Conservation (phyloP, 1,140 invertebrate genomes). For the Gyrodactylus bullatarudis region DNA sequence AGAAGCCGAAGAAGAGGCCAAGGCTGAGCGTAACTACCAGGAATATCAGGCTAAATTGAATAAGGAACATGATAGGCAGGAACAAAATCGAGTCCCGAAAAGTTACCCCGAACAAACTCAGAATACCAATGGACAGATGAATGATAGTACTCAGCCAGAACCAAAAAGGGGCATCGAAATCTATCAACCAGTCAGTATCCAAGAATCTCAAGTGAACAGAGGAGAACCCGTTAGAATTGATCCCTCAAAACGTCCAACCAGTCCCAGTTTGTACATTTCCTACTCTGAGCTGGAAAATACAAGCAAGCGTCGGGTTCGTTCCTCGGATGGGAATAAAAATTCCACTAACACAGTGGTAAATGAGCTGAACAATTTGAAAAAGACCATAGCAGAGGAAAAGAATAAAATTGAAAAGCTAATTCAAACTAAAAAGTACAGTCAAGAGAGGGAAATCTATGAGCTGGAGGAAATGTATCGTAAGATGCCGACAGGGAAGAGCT, state of each 20-base stretch:
- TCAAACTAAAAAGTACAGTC: background rate
- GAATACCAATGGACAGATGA: background rate
- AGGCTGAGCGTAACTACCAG: conserved; percentile 8
- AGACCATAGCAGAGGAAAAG: background rate
- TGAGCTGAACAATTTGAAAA: background rate
- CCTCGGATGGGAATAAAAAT: background rate
- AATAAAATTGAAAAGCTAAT: background rate
- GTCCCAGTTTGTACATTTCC: background rate
- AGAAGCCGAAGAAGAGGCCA: conserved; percentile 8
- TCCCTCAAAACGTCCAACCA: background rate
- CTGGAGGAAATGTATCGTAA: background rate
- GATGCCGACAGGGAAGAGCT: background rate
- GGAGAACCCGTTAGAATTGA: background rate
- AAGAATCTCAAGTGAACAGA: too few species aligned
- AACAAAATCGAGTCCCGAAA: background rate
- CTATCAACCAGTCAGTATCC: too few species aligned
- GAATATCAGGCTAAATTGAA: conserved; percentile 6
- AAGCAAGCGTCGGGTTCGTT: background rate
- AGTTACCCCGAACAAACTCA: background rate
- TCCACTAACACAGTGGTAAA: background rate
- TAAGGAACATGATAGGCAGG: background rate
- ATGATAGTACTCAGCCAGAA: background rate
- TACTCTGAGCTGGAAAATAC: too few species aligned
- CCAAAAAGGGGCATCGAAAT: too few species aligned
- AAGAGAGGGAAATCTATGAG: background rate